phyloP scores from a whole-genome alignment of 2,797 vertebrate species.

The Hylomyscus alleni region DNA sequence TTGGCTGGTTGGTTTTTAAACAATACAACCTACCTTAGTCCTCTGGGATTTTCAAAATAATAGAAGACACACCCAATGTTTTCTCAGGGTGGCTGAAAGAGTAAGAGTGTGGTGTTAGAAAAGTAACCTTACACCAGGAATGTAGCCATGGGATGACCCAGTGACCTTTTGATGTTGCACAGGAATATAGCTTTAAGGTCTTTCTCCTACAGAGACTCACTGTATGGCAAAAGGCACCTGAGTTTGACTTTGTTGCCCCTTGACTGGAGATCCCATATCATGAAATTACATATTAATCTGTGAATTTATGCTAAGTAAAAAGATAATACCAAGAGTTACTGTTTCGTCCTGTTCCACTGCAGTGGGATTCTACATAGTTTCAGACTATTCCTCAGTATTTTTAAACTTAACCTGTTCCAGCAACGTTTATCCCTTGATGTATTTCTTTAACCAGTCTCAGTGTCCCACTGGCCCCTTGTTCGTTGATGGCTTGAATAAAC shows the following conservation, averaged over 20 bases:
- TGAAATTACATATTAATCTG: neutral
- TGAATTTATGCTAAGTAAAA: neutral
- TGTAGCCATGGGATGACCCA: neutral
- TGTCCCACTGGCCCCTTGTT: too few relatives aligned
- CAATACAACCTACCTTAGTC: neutral
- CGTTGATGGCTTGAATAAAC: neutral
- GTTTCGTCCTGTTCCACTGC: neutral
- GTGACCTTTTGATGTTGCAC: neutral
- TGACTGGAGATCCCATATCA: neutral
- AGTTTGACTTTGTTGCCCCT: neutral
- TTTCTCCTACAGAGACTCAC: neutral
- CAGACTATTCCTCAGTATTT: neutral
- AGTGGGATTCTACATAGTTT: neutral
- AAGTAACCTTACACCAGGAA: neutral
- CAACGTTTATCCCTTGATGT: neutral
- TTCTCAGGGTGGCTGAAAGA: neutral
- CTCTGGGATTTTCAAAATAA: conserved; percentile 39
- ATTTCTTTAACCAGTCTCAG: neutral
- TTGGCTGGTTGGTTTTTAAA: neutral
- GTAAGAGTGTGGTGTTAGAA: neutral
- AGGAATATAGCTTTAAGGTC: neutral
- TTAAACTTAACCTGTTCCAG: neutral
- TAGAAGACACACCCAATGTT: neutral
- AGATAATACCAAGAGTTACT: neutral
- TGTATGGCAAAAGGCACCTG: neutral